Conservation (phyloP, 2,888 invertebrate genomes). For the Thysanoteuthis rhombus region DNA sequence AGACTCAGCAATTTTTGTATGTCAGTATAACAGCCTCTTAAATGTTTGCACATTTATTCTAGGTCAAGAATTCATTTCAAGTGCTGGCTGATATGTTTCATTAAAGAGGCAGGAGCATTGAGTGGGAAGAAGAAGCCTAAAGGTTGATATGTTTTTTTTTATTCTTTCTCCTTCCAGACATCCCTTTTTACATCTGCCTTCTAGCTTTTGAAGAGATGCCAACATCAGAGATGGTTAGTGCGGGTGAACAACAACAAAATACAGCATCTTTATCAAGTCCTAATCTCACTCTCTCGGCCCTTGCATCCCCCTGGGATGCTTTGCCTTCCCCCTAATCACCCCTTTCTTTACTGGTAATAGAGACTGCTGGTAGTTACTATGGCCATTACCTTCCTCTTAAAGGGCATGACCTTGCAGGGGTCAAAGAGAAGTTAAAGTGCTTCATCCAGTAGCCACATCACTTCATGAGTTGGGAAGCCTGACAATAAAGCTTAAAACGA, state of each 20-base stretch:
- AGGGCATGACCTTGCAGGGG: no score
- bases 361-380: no score
- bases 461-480: no score
- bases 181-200: background rate
- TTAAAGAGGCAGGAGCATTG: background rate
- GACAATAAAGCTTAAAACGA: no score
- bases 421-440: no score
- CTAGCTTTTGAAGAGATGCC: no score
- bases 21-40: background rate
- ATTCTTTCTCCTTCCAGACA: background rate
- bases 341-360: no score
- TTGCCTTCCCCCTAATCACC: no score
- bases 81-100: background rate
- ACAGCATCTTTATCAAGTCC: background rate
- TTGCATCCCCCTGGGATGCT: no score
- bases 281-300: background rate
- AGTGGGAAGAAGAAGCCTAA: background rate
- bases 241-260: background rate
- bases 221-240: background rate
- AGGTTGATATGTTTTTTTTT: background rate
- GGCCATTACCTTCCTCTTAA: no score
- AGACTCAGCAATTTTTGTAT: background rate
- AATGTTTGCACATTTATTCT: background rate
- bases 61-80: background rate
- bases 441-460: no score